These are phyloP conservation scores for Tachuris rubrigastra DNA, from an alignment of 2,113 vertebrate genomes.

Conservation along the genomic window DNA sequence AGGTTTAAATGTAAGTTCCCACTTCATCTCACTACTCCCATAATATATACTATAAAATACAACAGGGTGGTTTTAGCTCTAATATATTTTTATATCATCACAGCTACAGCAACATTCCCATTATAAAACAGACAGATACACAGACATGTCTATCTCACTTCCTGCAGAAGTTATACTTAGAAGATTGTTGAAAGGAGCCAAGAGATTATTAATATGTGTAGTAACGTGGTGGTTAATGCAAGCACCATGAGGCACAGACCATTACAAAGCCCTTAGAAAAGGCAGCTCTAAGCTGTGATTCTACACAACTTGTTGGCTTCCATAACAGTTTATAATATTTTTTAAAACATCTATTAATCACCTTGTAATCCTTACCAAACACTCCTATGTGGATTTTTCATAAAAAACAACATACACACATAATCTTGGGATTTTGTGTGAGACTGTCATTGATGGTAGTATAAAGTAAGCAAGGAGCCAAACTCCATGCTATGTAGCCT, in stretches of 20 bases:
- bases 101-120: constrained; percentile 3
- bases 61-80: neutral
- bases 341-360: neutral
- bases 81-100: constrained; percentile 35
- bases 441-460: neutral
- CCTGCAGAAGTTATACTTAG: neutral
- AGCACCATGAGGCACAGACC: neutral
- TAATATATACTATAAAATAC: constrained; percentile 11
- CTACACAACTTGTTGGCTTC: neutral
- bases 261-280: neutral
- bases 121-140: constrained; percentile 26
- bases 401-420: neutral
- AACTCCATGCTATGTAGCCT: neutral
- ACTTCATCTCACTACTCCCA: neutral
- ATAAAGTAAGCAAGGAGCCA: neutral
- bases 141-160: constrained; percentile 33
- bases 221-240: neutral
- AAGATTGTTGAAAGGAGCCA: constrained; percentile 17
- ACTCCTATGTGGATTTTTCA: neutral
- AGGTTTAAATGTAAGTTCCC: neutral
- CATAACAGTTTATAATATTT: neutral
- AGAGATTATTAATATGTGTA: neutral
- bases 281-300: neutral
- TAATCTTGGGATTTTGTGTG: neutral
- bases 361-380: neutral